A percentile compares a stretch with the other conserved stretches of the same genome.
These are phyloP conservation scores for Herminia tarsipennalis DNA, from an alignment of 2,888 invertebrate genomes.

Conservation along the genomic window DNA sequence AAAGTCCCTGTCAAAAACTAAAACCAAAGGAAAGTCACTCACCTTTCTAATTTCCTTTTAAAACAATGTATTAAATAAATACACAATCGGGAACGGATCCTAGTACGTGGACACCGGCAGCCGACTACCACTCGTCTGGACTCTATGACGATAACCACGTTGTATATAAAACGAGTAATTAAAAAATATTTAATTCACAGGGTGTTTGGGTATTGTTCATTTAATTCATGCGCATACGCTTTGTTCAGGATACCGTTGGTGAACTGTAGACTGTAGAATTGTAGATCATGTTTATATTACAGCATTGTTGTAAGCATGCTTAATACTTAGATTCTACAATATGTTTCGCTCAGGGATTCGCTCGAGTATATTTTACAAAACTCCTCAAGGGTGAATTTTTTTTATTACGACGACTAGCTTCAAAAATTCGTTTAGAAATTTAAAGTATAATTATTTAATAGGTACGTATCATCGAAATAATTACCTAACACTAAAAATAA, in stretches of 20 bases:
- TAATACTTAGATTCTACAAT: no score
- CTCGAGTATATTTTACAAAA: no score
- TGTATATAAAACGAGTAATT: conserved; percentile 70
- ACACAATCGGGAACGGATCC: conserved; percentile 37
- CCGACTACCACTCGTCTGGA: conserved; percentile 64
- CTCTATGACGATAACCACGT: conserved; percentile 24
- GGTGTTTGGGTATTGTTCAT: conserved; percentile 38
- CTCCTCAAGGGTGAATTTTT: no score
- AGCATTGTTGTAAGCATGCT: no score
- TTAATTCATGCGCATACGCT: conserved; percentile 3
- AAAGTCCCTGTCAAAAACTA: neutral
- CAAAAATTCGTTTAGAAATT: no score
- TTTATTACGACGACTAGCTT: no score
- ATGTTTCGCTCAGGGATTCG: no score
- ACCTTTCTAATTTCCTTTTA: conserved; percentile 38
- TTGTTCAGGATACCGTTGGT: neutral
- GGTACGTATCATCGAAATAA: no score
- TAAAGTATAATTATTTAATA: no score
- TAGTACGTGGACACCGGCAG: conserved; percentile 62
- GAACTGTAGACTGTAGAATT: no score
- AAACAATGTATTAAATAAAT: conserved; percentile 9
- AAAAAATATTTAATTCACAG: conserved; percentile 59
- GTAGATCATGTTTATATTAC: no score
- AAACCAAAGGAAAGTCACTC: conserved; percentile 11
- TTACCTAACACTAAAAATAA: no score